A percentile compares a stretch with the other conserved stretches of the same genome.
These are phyloP conservation scores for Amphiprion percula DNA, from an alignment of 2,113 vertebrate species.

Conservation along the genomic window DNA sequence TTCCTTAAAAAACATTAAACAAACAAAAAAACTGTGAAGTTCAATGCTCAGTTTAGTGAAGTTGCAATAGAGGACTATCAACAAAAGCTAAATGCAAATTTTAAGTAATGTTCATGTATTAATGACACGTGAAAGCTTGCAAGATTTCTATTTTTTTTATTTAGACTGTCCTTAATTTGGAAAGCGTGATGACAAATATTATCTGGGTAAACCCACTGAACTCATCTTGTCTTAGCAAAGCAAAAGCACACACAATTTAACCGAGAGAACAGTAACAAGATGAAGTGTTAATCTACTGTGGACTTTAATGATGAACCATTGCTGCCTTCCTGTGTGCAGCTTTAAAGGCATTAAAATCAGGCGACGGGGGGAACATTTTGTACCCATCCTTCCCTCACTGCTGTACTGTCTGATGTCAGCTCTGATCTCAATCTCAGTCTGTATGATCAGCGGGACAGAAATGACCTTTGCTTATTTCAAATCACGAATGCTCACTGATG, in stretches of 20 bases:
- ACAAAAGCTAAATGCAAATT: no score
- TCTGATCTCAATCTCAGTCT: slow-evolving; percentile 36
- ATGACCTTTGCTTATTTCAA: slow-evolving; percentile 49
- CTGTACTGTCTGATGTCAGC: slow-evolving; percentile 32
- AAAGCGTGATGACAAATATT: not conserved
- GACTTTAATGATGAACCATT: not conserved
- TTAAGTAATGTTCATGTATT: not conserved
- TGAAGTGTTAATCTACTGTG: not conserved
- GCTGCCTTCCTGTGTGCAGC: not conserved
- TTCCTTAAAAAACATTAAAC: no score
- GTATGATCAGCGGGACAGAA: slow-evolving; percentile 41
- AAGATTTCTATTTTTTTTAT: not conserved
- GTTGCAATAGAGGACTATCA: no score
- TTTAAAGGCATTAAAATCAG: slow-evolving; percentile 8
- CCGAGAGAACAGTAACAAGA: not conserved
- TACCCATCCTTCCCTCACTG: not conserved
- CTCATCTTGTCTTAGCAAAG: no score
- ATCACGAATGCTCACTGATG: slow-evolving; percentile 21
- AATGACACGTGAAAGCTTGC: not conserved
- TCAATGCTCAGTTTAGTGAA: no score
- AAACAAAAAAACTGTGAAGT: no score
- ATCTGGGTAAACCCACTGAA: no score
- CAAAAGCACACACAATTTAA: no score
- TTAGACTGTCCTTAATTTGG: not conserved
- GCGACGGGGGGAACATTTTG: slow-evolving; percentile 28